Evolutionary conservation across 2,113 vertebrate species (phyloP).

Genomic region (Sporophila hypoxantha): DNA sequence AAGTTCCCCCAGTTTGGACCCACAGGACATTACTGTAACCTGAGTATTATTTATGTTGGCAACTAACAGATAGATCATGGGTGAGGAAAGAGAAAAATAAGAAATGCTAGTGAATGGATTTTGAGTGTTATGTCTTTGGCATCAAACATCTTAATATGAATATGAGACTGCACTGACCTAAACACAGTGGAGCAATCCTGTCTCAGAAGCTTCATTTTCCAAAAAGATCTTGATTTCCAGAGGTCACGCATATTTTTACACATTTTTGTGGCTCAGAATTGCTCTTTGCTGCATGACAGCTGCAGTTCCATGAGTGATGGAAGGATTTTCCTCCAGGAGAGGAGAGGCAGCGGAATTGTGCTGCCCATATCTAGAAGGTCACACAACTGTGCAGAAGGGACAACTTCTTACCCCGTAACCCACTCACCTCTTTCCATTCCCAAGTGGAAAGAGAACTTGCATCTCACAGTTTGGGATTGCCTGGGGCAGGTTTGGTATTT

Average conservation of each 20-base stretch:
- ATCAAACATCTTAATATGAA: background rate
- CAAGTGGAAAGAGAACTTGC: background rate
- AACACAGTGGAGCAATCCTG: background rate
- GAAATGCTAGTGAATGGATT: background rate
- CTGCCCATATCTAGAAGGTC: background rate
- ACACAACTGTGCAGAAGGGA: background rate
- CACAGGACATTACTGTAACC: constrained; percentile 16
- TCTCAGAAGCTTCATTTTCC: background rate
- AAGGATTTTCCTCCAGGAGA: background rate
- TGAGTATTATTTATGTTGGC: constrained; percentile 34
- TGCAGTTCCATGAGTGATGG: background rate
- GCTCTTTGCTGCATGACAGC: background rate
- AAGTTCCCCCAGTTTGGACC: background rate
- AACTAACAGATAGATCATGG: background rate
- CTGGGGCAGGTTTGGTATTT: background rate
- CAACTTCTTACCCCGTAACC: background rate
- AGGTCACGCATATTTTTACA: background rate
- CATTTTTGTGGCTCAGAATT: background rate
- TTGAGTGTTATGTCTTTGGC: background rate
- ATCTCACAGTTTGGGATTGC: background rate
- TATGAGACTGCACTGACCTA: background rate
- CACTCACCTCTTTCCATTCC: background rate
- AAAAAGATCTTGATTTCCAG: background rate
- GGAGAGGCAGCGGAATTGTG: background rate
- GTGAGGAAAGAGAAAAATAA: background rate